These are phyloP conservation scores for Leucozona laternaria DNA, from an alignment of 2,888 invertebrate species.

Conservation along the genomic window DNA sequence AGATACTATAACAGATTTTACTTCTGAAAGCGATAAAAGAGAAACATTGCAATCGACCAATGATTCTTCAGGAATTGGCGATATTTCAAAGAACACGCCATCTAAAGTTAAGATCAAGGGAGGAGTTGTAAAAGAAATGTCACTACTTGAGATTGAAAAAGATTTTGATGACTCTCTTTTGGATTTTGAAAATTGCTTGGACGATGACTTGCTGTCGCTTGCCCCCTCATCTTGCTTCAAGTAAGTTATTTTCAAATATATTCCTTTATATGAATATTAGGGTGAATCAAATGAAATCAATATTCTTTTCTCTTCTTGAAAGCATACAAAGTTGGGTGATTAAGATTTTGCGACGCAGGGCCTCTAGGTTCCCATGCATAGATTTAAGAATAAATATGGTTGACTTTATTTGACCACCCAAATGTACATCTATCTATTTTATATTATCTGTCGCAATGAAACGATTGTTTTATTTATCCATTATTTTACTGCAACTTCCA, in stretches of 20 bases:
- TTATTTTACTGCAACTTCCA: no score
- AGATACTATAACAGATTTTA: conserved; percentile 34
- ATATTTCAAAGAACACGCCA: conserved; percentile 14
- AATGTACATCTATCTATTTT: no score
- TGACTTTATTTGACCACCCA: no score
- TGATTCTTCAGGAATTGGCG: conserved; percentile 10
- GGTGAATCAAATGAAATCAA: background rate
- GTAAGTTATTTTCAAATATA: conserved; percentile 64
- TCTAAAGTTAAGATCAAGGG: conserved; percentile 36
- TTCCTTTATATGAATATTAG: no score
- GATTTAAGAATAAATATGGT: no score
- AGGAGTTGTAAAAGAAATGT: conserved; percentile 61
- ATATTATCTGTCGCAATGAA: no score
- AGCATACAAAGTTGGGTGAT: background rate
- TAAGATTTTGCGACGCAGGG: no score
- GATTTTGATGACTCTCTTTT: conserved; percentile 76
- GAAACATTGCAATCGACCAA: conserved; percentile 16
- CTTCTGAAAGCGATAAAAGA: conserved; percentile 44
- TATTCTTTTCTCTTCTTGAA: background rate
- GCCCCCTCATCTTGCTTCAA: conserved; percentile 78
- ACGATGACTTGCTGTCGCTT: conserved; percentile 77
- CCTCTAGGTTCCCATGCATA: no score
- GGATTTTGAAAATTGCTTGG: conserved; percentile 76
- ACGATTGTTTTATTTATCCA: no score
- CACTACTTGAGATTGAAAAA: conserved; percentile 77